These are phyloP conservation scores for Clarias macrocephalus DNA, from an alignment of 2,113 vertebrate genomes.

Conservation along the genomic window DNA sequence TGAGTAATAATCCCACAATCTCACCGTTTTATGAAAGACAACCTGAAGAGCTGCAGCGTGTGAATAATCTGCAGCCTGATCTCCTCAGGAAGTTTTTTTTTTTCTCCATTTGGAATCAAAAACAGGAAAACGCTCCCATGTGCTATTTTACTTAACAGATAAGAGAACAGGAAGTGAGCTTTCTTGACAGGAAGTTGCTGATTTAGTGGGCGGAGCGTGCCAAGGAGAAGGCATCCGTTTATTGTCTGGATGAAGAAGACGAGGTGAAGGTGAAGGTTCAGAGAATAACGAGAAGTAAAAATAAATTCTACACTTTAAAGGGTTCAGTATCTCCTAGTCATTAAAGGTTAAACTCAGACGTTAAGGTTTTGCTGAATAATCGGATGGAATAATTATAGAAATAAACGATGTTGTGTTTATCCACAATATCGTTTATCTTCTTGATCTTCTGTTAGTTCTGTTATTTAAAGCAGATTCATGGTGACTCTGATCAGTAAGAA, in stretches of 20 bases:
- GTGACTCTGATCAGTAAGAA: neutral
- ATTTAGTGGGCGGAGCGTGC: slow-evolving; percentile 23
- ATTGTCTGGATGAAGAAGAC: slow-evolving; percentile 67
- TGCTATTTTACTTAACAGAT: slow-evolving; percentile 54
- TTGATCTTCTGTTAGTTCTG: neutral
- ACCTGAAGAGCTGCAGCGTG: neutral
- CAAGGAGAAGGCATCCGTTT: slow-evolving; percentile 64
- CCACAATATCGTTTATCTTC: neutral
- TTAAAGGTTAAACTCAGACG: neutral
- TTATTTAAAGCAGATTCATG: neutral
- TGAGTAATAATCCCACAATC: neutral
- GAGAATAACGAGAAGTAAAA: slow-evolving; percentile 6
- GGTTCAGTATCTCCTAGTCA: neutral
- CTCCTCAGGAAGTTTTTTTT: slow-evolving; percentile 26
- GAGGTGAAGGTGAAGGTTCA: slow-evolving; percentile 37
- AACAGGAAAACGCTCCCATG: slow-evolving; percentile 60
- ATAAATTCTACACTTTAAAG: neutral
- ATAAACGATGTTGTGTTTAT: neutral
- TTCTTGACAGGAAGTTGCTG: slow-evolving; percentile 54
- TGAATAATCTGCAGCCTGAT: neutral
- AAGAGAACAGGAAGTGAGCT: slow-evolving; percentile 55
- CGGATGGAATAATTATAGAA: neutral
- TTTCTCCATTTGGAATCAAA: slow-evolving; percentile 39
- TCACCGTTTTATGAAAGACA: neutral
- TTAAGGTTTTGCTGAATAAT: neutral